Evolutionary conservation across 2,113 vertebrate species (phyloP).

Genomic region (Labeo catla): DNA sequence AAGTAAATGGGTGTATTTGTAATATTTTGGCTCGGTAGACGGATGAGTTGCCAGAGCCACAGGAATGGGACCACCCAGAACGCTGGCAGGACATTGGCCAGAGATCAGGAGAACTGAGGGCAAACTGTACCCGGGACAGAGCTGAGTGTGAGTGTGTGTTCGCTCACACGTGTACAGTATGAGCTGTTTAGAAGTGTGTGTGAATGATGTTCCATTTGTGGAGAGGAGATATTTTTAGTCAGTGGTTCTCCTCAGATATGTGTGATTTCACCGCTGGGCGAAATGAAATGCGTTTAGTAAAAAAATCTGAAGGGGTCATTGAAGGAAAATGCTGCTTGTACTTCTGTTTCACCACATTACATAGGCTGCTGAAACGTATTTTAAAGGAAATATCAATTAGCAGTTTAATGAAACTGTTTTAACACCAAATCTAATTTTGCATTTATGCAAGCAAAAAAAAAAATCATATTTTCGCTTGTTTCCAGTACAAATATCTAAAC

Average conservation of each 20-base stretch:
- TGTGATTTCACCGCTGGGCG: slow-evolving; percentile 47
- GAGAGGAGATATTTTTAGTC: slow-evolving; percentile 56
- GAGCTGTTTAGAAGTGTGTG: slow-evolving; percentile 41
- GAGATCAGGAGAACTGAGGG: slow-evolving; percentile 71
- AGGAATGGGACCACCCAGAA: slow-evolving; percentile 80
- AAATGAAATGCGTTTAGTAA: slow-evolving; percentile 50
- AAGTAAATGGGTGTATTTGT: slow-evolving; percentile 23
- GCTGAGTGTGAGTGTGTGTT: slow-evolving; percentile 69
- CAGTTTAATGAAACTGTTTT: not conserved
- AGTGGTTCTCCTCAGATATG: slow-evolving; percentile 59
- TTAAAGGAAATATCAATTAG: not conserved
- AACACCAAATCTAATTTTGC: not conserved
- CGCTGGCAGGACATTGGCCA: slow-evolving; percentile 76
- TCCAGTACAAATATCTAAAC: no score
- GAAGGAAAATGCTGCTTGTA: slow-evolving; percentile 33
- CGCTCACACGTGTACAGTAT: slow-evolving; percentile 67
- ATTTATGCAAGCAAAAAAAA: not conserved
- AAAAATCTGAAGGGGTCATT: slow-evolving; percentile 46
- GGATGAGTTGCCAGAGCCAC: slow-evolving; percentile 70
- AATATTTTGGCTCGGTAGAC: slow-evolving; percentile 50
- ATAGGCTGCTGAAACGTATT: not conserved
- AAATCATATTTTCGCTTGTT: no score
- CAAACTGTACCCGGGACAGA: slow-evolving; percentile 66
- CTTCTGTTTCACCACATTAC: not conserved
- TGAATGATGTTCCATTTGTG: slow-evolving; percentile 49